Evolutionary conservation across 2,797 vertebrate genomes (phyloP).

Genomic region (Pipistrellus pygmaeus): DNA sequence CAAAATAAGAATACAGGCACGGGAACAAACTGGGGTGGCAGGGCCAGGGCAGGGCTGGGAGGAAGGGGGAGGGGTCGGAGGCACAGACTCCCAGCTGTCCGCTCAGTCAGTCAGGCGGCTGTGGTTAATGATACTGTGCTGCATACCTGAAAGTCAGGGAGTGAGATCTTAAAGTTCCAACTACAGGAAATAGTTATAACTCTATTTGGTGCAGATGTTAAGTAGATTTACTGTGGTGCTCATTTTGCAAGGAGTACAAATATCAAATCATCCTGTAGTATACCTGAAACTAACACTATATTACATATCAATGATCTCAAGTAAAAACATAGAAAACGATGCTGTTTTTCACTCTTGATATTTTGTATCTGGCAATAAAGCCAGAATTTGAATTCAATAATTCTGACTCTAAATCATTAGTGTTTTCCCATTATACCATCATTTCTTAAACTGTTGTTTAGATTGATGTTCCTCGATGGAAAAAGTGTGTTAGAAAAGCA

Average conservation of each 20-base stretch:
- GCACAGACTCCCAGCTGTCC: not conserved
- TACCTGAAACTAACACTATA: no score
- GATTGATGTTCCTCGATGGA: no score
- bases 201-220: no score
- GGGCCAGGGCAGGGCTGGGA: not conserved
- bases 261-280: no score
- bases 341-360: no score
- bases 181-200: not conserved
- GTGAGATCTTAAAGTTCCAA: not conserved
- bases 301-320: no score
- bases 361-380: no score
- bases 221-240: no score
- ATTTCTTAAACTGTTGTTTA: not conserved
- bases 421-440: not conserved
- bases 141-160: not conserved
- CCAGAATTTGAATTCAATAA: not conserved
- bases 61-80: not conserved
- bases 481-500: no score
- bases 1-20: not conserved
- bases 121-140: not conserved
- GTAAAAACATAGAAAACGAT: no score
- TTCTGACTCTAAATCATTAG: slow-evolving; percentile 8
- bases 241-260: no score
- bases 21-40: not conserved
- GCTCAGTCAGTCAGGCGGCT: no score